phyloP scores from a whole-genome alignment of 1,140 invertebrate genomes.

The Drosophila burlai region DNA sequence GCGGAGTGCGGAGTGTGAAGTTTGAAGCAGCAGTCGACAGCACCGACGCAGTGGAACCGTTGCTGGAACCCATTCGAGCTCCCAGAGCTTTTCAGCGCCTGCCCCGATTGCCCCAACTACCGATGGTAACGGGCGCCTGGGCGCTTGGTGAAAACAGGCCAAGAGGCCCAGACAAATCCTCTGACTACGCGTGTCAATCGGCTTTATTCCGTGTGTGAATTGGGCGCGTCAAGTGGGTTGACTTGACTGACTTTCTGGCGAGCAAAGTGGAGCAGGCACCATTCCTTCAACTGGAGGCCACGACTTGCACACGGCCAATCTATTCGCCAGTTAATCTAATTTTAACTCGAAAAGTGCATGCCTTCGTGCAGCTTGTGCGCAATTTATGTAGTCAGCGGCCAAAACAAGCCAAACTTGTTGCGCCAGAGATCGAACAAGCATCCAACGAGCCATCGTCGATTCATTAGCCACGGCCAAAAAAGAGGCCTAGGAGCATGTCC shows the following conservation, averaged over 20 bases:
- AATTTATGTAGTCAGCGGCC: constrained; percentile 28
- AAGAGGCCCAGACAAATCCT: constrained; percentile 11
- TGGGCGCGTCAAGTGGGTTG: constrained; percentile 12
- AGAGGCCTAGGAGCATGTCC: constrained; percentile 38
- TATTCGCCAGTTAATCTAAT: constrained; percentile 71
- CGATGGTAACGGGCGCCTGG: constrained; percentile 56
- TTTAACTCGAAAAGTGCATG: constrained; percentile 74
- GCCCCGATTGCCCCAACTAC: constrained; percentile 46
- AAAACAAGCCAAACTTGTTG: constrained; percentile 74
- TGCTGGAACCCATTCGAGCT: constrained; percentile 47
- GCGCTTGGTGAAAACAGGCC: constrained; percentile 48
- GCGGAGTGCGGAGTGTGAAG: constrained; percentile 28
- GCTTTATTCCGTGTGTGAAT: not conserved
- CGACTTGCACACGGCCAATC: constrained; percentile 18
- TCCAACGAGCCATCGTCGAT: constrained; percentile 40
- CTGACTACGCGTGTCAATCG: constrained; percentile 52
- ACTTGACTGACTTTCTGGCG: constrained; percentile 12
- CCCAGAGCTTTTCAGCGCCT: constrained; percentile 41
- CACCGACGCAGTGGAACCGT: constrained; percentile 52
- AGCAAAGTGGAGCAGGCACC: constrained; percentile 33
- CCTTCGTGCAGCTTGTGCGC: constrained; percentile 15
- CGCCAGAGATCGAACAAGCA: constrained; percentile 51
- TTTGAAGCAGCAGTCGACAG: constrained; percentile 36
- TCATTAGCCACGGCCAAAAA: constrained; percentile 73
- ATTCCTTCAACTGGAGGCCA: constrained; percentile 9